Evolutionary conservation across 2,797 vertebrate species (phyloP), one percentile per base, ranked within the genome.

Genomic region (Schizopygopsis pylzovi): DNA sequence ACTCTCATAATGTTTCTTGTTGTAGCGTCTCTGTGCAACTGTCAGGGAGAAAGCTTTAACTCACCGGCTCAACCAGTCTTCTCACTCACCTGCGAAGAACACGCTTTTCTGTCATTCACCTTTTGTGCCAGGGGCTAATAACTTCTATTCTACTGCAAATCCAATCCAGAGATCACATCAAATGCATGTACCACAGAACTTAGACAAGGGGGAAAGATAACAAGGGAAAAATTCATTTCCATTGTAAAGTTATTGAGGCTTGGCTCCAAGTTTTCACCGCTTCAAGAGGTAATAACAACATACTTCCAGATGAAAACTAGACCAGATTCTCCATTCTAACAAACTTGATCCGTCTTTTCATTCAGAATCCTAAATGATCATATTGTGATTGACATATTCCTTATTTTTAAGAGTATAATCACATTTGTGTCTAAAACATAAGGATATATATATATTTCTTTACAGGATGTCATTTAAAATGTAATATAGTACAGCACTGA

Each of bases 31-130:
- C 67, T 61, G 68, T 72, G 43, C 28, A 80, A 22, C 39, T 83
- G 56, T 83, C 63, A 47, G 20, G 7, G 45, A 18, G 72, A 76
- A 6, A 47, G 33, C 2, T 15, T 73, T 73, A 85, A 71, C 77
- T 52, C 78, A 80, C 84, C 56, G 65, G 84, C 33, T 85, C 20
- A 80, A 85, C 84, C 78, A 80, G 77, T 81, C 54, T 18, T 72
- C 52, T 67, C 43, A 80, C 39, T 39, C 39, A 56, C 39, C 52
- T 47, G 11, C 10, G 6, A 47, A 16, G 54, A 63, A 82, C 12
- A 28, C 4, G n/a, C 47, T 73, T 47, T 78, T 80, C 67, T 49
- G 65, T 39, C 39, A 54, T 61, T 71, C 65, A 72, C 41, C 22
- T 61, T 65, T 25, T 83, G 41, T 63, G 41, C 11, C 8, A 45